Evolutionary conservation across 2,113 vertebrate species (phyloP).

Genomic region (Tretioscincus oriximinensis): DNA sequence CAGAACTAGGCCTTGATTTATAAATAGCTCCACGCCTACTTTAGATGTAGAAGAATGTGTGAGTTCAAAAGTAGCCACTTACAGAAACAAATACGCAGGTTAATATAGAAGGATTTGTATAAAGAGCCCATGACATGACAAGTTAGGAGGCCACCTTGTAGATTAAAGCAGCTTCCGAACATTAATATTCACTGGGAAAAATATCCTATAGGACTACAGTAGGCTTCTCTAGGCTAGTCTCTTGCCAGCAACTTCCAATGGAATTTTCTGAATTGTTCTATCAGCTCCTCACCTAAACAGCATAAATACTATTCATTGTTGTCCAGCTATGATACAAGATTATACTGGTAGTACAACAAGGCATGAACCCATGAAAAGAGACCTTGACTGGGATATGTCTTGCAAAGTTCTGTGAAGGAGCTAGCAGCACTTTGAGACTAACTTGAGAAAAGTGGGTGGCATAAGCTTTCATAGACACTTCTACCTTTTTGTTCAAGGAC

Average conservation of each 20-base stretch:
- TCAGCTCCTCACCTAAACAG: background rate
- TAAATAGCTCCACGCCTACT: constrained; percentile 70
- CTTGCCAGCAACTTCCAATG: background rate
- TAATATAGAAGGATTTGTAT: constrained; percentile 45
- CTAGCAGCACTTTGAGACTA: too few relatives aligned
- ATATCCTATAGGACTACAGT: background rate
- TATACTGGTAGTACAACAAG: too few relatives aligned
- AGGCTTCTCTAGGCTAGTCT: background rate
- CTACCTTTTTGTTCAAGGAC: too few relatives aligned
- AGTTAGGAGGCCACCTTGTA: constrained; percentile 57
- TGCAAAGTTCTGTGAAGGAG: too few relatives aligned
- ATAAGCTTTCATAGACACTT: too few relatives aligned
- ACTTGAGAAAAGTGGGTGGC: too few relatives aligned
- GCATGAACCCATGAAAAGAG: too few relatives aligned
- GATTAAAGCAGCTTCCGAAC: constrained; percentile 52
- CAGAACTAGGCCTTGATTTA: constrained; percentile 66
- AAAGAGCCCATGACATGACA: constrained; percentile 35
- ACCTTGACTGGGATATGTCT: too few relatives aligned
- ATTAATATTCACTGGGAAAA: constrained; percentile 46
- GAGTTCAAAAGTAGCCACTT: constrained; percentile 51
- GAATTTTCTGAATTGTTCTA: background rate
- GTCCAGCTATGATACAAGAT: too few relatives aligned
- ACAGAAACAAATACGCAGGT: constrained; percentile 51
- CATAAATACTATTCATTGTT: too few relatives aligned
- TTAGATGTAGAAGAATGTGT: constrained; percentile 49